Evolutionary conservation across 2,113 vertebrate genomes (phyloP), one percentile per base, ranked within the genome.

Genomic region (Salvelinus alpinus): DNA sequence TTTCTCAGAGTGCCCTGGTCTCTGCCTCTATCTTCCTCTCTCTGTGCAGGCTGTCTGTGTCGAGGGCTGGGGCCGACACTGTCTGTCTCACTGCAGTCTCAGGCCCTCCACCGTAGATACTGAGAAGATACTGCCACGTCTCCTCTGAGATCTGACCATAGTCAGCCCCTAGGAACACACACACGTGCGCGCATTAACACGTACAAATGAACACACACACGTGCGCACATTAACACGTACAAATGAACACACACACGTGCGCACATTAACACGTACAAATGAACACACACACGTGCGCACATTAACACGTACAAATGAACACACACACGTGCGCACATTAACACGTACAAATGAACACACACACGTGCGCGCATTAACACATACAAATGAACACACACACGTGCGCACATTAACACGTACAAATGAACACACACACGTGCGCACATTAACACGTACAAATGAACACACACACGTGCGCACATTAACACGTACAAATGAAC

Each of bases 101-200:
- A 0, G 97, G 97, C 0, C 98, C 97, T 0, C 97, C 97, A 0
- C 96, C 92, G 0, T 99, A 99, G 64, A 99, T 93, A 0, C 85
- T 93, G 87, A 94, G 90, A 71, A 99, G 86, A 86, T 98, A 99
- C 77, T 89, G 86, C 98, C 98, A 99, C 0, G 98, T 99, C 91
- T 98, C 98, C 91, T 98, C 96, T 0, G 98, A 99, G 67, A 99
- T 99, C 93, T 99, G 98, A 71, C 98, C 98, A 0, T 98, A 99
- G 88, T 99, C 98, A 0, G 98, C 97, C 20, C 98, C 98, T 99
- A 91, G 0, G 3, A 54, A 70, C 31, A 76, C 29, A 44, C 65
- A 38, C 60, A n/a, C n/a, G 14, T 18, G 38, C 14, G 18, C 54
- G 20, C 60, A 64, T 27, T 16, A 25, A 34, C 57, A 72, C 25